Percentiles rank a stretch among this genome's conserved stretches.
Evolutionary conservation across 2,888 invertebrate genomes (phyloP).

Genomic region (Papilio protenor): DNA sequence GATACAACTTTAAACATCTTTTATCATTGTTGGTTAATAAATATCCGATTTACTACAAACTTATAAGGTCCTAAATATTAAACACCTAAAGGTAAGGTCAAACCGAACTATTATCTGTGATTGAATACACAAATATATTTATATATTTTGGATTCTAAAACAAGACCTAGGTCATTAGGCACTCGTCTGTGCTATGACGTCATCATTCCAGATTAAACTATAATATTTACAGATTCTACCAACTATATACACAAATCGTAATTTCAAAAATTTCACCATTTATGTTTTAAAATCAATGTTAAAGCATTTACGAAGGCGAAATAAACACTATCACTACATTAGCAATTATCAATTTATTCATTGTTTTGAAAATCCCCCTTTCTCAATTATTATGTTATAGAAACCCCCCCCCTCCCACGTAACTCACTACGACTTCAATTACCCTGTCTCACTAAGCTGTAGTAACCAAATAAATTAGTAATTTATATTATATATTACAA

Average conservation of each 20-base stretch:
- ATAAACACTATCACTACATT: conserved; percentile 66
- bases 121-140: background rate
- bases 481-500: conserved; percentile 32
- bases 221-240: conserved; percentile 80
- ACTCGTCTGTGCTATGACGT: background rate
- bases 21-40: background rate
- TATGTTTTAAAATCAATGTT: conserved; percentile 72
- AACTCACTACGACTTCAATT: conserved; percentile 46
- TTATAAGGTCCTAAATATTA: conserved; percentile 3
- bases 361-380: background rate
- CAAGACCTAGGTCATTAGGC: background rate
- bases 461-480: conserved; percentile 40
- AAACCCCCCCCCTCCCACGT: conserved; percentile 37
- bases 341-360: conserved; percentile 15
- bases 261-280: conserved; percentile 63
- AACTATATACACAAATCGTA: conserved; percentile 81
- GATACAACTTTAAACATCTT: conserved; percentile 58
- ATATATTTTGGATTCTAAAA: background rate
- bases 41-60: background rate
- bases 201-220: conserved; percentile 50
- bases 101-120: background rate
- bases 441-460: conserved; percentile 54
- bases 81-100: background rate
- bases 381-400: conserved; percentile 26
- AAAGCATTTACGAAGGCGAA: conserved; percentile 83